These are phyloP conservation scores for Lucifuga dentata DNA, from an alignment of 2,113 vertebrate species.

Conservation along the genomic window DNA sequence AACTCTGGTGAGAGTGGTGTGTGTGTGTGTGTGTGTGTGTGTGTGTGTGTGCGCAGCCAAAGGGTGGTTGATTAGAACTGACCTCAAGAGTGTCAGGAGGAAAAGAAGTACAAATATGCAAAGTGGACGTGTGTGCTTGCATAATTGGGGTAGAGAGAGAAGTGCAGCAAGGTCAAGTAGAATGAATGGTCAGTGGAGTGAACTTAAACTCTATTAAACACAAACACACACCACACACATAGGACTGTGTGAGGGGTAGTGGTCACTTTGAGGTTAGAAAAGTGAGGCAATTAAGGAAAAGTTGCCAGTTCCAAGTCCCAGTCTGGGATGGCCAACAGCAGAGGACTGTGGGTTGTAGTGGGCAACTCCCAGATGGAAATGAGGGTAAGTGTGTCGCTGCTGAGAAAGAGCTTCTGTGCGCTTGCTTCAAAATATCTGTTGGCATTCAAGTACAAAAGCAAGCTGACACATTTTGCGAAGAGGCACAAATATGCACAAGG, in stretches of 20 bases:
- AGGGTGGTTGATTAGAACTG: slow-evolving; percentile 82
- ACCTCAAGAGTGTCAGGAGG: slow-evolving; percentile 71
- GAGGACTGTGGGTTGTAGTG: slow-evolving; percentile 28
- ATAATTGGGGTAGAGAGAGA: slow-evolving; percentile 85
- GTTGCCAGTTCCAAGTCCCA: slow-evolving; percentile 14
- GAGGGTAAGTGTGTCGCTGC: slow-evolving; percentile 16
- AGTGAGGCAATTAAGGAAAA: slow-evolving; percentile 41
- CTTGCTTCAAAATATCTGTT: slow-evolving; percentile 44
- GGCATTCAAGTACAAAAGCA: slow-evolving; percentile 73
- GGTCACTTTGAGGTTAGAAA: slow-evolving; percentile 76
- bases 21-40: slow-evolving; percentile 19
- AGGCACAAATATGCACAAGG: slow-evolving; percentile 49
- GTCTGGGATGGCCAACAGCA: slow-evolving; percentile 24
- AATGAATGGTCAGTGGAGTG: slow-evolving; percentile 71
- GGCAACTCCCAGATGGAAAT: slow-evolving; percentile 43
- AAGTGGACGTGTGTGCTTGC: slow-evolving; percentile 78
- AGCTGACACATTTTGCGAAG: slow-evolving; percentile 40
- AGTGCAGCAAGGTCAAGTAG: slow-evolving; percentile 74
- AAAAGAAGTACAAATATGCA: slow-evolving; percentile 82
- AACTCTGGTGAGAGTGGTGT: slow-evolving; percentile 62
- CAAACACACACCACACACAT: slow-evolving; percentile 36
- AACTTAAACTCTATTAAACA: slow-evolving; percentile 50
- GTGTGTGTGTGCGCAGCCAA: slow-evolving; percentile 53
- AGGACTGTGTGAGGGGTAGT: slow-evolving; percentile 45
- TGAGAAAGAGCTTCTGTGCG: slow-evolving; percentile 7